Evolutionary conservation across 1,140 invertebrate species (phyloP).

Genomic region (Helicoverpa zea): DNA sequence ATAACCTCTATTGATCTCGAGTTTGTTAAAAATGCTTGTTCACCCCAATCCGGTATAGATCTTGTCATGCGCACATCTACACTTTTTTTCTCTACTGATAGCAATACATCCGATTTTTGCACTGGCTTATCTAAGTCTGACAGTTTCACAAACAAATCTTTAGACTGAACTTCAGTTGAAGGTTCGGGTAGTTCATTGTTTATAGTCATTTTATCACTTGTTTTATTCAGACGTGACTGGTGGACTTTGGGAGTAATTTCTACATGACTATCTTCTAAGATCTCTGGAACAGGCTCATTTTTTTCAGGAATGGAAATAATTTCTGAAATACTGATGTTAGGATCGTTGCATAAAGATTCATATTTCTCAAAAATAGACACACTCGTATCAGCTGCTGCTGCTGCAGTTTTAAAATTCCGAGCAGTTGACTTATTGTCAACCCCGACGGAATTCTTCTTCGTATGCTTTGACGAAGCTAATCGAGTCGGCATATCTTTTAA

Average conservation of each 20-base stretch:
- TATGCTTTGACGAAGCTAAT: slow-evolving; percentile 64
- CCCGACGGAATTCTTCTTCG: slow-evolving; percentile 59
- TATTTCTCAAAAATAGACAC: slow-evolving; percentile 72
- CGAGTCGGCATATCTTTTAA: slow-evolving; percentile 78
- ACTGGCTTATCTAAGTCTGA: slow-evolving; percentile 81
- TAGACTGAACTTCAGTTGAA: slow-evolving; percentile 46
- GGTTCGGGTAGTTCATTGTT: slow-evolving; percentile 41
- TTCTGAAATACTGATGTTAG: slow-evolving; percentile 75
- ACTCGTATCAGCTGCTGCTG: slow-evolving; percentile 25
- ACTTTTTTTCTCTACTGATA: slow-evolving; percentile 37
- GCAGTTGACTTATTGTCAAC: slow-evolving; percentile 53
- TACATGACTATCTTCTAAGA: neutral
- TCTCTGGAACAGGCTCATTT: slow-evolving; percentile 3
- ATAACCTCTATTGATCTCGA: slow-evolving; percentile 76
- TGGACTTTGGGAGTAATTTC: slow-evolving; percentile 39
- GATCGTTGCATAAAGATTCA: slow-evolving; percentile 76
- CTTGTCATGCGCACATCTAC: slow-evolving; percentile 77
- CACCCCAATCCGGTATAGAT: slow-evolving; percentile 80
- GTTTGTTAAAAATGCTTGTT: slow-evolving; percentile 60
- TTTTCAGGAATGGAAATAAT: slow-evolving; percentile 69
- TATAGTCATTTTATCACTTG: neutral
- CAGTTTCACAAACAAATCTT: slow-evolving; percentile 77
- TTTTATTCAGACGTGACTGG: slow-evolving; percentile 38
- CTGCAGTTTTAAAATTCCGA: slow-evolving; percentile 50
- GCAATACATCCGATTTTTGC: slow-evolving; percentile 58